Base-by-base conservation (phyloP, 2,797 vertebrate species). In the Masticophis lateralis region DNA sequence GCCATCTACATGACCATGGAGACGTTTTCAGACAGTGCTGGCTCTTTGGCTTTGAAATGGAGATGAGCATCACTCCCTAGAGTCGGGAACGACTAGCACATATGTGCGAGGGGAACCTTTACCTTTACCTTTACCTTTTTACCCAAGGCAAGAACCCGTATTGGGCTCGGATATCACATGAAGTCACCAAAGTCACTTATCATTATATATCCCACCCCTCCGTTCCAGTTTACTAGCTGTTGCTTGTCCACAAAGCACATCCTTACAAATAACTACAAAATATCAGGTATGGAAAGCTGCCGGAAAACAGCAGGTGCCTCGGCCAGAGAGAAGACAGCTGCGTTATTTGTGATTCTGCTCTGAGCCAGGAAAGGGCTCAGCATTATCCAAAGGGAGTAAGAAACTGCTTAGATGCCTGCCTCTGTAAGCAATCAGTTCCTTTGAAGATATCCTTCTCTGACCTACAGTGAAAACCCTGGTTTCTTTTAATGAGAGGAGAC, bases 391-490 rank as follows among this genome's bases (percentile, higher is more conserved):
- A 87, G 83, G 89, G 32, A 93, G 61, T 57, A 59, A 13, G 83
- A 28, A 88, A 43, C n/a, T 89, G 90, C 47, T 93, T 51, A 91
- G 79, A 56, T 83, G 51, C 90, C 59, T 63, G 90, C 61, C 87
- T 91, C 18, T 53, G 60, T 86, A 2, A 27, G 66, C 83, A 93
- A 66, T 32, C 66, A 83, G 43, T 83, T 91, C 47, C 56, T 88
- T 79, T 93, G 86, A 93, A 93, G 86, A 88, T 53, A 89, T 89
- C 59, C 56, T 91, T 57, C 63, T 66, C 51, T 89, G 90, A 91
- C 90, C 43, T 61, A 91, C 59, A 79, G 56, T 63, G 51, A 91
- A 63, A 86, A 74, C 14, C 74, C 87, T 28, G 11, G 27, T 43
- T 87, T 57, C 37, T 60, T 74, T 37, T 86, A 93, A 88, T 43